Base-by-base conservation (phyloP, 2,888 invertebrate species). In the Margaritifera margaritifera region DNA sequence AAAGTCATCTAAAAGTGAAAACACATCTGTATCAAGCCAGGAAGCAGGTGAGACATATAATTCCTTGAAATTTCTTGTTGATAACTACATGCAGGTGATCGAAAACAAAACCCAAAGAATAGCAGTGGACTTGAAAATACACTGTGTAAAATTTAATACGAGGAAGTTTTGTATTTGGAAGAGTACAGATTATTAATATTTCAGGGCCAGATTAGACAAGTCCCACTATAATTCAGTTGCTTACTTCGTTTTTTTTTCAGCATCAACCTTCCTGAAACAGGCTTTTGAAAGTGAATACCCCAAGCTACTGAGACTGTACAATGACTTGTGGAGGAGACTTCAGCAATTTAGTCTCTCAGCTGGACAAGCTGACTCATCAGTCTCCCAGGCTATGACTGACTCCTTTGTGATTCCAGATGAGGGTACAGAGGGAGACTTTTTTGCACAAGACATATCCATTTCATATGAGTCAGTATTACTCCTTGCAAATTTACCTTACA, bases 281-380 rank as follows among this genome's bases (percentile, higher is more conserved):
- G 94, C 95, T 68, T 92, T 96, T 68, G 96, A 96, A 90, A 94
- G 94, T 68, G 96, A 96, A 87, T 96, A 94, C 89, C 96, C 96
- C 6, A 95, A 94, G 89, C 91, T 96, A 55, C 90, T 96, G n/a
- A 93, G 95, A 84, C 92, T 94, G 79, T 95, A 94, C 88, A 93
- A 94, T 86, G 95, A 95, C 85, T 91, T 95, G 81, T 93, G 94
- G 76, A 93, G 93, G 70, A 92, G 93, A 80, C 90, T 95, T 4
- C 93, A 94, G 54, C 89, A 89, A 80, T 87, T 89, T 70, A 83
- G 82, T 64, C 78, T 82, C 58, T 82, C 42, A 42, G 42, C 42
- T 2, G 2, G 42, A 42, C 42, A 42, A 42, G 15, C 42, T 42
- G 42, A 74, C 52, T 69, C 82, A 66, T 64, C 77, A 22, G 79